Conservation (phyloP, 30 jellyfish, hydroid and myxozoan genomes). For the Turritopsis rubra region DNA sequence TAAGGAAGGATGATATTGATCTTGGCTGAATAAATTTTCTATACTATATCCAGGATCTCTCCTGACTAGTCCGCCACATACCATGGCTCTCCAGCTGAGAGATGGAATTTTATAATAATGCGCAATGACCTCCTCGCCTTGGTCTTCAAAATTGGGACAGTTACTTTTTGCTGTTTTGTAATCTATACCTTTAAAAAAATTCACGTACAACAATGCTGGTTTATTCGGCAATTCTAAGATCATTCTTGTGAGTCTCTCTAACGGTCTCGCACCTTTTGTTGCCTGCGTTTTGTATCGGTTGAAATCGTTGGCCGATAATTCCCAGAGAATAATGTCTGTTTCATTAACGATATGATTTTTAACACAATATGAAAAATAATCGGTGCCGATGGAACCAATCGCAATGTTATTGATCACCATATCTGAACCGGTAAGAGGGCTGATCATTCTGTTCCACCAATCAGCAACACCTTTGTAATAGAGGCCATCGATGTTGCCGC, state of each 20-base stretch:
- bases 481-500: constrained; percentile 89
- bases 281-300: constrained; percentile 81
- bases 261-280: constrained; percentile 95
- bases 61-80: constrained; percentile 71
- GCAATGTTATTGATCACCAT: constrained; percentile 91
- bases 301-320: constrained; percentile 89
- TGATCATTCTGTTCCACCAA: constrained; percentile 94
- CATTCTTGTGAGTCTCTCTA: constrained; percentile 94
- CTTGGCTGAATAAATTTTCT: constrained; percentile 73
- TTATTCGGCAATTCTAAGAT: constrained; percentile 64
- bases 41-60: constrained; percentile 53
- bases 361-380: constrained; percentile 85
- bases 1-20: constrained; percentile 92
- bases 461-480: constrained; percentile 93
- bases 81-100: constrained; percentile 98
- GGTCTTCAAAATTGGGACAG: constrained; percentile 98
- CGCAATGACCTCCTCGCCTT: constrained; percentile 91
- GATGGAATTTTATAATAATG: constrained; percentile 89
- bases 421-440: constrained; percentile 92
- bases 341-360: constrained; percentile 71
- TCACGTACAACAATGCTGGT: constrained; percentile 84
- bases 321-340: constrained; percentile 79
- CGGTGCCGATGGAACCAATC: constrained; percentile 95
- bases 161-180: constrained; percentile 52
- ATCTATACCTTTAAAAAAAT: constrained; percentile 95